These are phyloP conservation scores for Arenaria interpres DNA, from an alignment of 2,113 vertebrate genomes.

Conservation along the genomic window DNA sequence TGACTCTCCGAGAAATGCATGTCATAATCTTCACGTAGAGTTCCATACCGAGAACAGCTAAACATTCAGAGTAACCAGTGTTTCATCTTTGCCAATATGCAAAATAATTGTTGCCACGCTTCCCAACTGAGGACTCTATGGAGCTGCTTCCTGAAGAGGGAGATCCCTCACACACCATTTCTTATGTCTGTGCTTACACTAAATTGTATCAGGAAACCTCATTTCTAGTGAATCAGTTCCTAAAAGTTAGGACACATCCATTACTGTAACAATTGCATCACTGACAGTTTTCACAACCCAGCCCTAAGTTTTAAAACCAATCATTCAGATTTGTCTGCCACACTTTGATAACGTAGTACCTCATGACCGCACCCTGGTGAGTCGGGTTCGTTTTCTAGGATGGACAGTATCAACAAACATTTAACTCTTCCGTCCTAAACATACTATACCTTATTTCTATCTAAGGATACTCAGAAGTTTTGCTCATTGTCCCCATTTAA, in stretches of 20 bases:
- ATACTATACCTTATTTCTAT: background rate
- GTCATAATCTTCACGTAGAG: background rate
- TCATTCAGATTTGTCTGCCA: background rate
- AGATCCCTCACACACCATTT: background rate
- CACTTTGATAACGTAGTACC: background rate
- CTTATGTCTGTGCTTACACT: background rate
- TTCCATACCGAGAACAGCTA: background rate
- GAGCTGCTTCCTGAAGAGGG: background rate
- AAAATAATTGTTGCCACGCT: background rate
- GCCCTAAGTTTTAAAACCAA: background rate
- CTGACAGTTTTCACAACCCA: background rate
- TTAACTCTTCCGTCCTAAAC: background rate
- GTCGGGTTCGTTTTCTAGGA: background rate
- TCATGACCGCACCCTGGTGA: background rate
- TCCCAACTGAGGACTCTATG: background rate
- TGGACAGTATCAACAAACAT: background rate
- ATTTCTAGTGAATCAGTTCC: background rate
- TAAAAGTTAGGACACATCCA: background rate
- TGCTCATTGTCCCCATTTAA: background rate
- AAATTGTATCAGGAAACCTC: background rate
- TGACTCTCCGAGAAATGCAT: background rate
- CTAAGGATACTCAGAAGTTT: background rate
- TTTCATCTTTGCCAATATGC: background rate
- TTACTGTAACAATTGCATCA: background rate
- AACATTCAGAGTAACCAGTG: background rate